Conservation (phyloP, 2,113 vertebrate genomes). For the Phrynosoma blainvillii region DNA sequence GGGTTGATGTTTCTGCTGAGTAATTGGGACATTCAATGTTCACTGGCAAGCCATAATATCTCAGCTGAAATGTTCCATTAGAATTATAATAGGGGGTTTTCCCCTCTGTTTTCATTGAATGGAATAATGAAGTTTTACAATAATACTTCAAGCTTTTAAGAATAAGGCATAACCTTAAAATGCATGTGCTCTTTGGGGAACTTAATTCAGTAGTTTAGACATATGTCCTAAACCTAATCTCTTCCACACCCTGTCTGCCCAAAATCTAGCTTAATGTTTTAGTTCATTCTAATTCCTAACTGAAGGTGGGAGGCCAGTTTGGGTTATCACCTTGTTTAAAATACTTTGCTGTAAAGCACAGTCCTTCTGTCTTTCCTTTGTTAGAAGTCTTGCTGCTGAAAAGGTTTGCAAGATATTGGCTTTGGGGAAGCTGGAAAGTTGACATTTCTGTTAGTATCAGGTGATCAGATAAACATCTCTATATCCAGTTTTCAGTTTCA, state of each 20-base stretch:
- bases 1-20: neutral
- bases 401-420: neutral
- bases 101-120: neutral
- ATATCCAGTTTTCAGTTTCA: too few relatives aligned
- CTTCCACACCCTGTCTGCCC: neutral
- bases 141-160: neutral
- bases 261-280: neutral
- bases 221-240: neutral
- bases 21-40: neutral
- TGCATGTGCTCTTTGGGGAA: neutral
- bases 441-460: too few relatives aligned
- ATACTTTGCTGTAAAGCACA: too few relatives aligned
- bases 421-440: too few relatives aligned
- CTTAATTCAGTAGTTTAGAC: neutral
- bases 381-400: neutral
- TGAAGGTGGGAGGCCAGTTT: neutral
- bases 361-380: too few relatives aligned
- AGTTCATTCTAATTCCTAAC: neutral
- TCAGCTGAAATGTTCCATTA: neutral
- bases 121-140: neutral
- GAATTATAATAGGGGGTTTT: neutral
- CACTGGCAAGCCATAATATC: too few relatives aligned
- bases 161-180: neutral
- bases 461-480: too few relatives aligned
- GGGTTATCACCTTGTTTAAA: neutral